A percentile compares a stretch with the other conserved stretches of the same genome.
Conservation (phyloP, 2,113 vertebrate species). For the Ivindomyrus marchei region DNA sequence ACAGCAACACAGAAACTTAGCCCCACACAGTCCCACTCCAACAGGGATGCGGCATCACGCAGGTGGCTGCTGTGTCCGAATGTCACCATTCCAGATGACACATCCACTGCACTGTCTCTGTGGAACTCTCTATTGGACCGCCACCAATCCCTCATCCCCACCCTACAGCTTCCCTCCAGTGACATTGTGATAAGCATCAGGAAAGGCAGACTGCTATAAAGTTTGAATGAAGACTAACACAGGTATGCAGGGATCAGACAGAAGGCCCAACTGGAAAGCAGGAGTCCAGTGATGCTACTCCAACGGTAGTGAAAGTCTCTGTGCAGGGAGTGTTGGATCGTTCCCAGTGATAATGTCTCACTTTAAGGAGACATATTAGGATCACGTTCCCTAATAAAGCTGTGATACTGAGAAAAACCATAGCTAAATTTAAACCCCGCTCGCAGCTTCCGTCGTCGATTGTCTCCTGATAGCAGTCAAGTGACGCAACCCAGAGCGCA, state of each 20-base stretch:
- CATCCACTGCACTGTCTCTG: not conserved
- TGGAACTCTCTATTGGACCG: not conserved
- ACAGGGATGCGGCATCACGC: not conserved
- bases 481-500: slow-evolving; percentile 4
- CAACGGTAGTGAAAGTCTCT: not conserved
- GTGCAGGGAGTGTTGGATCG: no score
- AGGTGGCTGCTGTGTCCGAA: not conserved
- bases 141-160: not conserved
- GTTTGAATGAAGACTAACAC: not conserved
- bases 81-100: not conserved
- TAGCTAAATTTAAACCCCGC: not conserved
- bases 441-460: slow-evolving; percentile 6
- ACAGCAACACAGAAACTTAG: not conserved
- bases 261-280: not conserved
- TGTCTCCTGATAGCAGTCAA: slow-evolving; percentile 14
- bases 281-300: not conserved
- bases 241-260: not conserved
- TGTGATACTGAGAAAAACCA: not conserved
- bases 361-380: not conserved
- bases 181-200: not conserved
- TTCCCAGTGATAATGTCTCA: not conserved
- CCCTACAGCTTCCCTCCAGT: not conserved
- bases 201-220: not conserved
- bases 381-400: not conserved
- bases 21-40: not conserved